A percentile compares a stretch with the other conserved stretches of the same genome.
These are phyloP conservation scores for Callyntrura guangdongensis DNA, from an alignment of 2,888 invertebrate species.

Conservation along the genomic window DNA sequence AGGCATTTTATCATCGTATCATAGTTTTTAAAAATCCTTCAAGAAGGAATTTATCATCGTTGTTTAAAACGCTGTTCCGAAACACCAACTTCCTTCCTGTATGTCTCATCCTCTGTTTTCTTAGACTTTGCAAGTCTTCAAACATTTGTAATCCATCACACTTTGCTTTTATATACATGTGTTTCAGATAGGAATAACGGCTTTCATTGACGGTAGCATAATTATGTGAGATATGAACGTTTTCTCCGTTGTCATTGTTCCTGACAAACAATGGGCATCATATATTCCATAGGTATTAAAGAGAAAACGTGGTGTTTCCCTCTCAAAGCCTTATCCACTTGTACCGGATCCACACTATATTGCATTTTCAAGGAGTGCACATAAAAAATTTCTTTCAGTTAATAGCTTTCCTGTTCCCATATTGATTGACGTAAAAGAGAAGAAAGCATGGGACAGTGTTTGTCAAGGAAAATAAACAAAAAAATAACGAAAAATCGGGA, in stretches of 20 bases:
- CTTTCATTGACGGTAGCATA: conserved; percentile 33
- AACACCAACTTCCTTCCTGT: conserved; percentile 5
- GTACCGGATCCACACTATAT: background rate
- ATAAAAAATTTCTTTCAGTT: no score
- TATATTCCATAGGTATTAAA: background rate
- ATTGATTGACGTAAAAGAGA: no score
- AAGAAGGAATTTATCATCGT: no score
- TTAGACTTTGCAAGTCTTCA: background rate
- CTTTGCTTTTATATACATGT: background rate
- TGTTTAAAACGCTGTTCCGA: no score
- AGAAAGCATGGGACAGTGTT: no score
- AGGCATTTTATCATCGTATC: no score
- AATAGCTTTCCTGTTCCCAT: no score
- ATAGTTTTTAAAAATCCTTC: no score
- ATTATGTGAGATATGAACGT: conserved; percentile 26
- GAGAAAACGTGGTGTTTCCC: background rate
- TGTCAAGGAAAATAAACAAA: no score
- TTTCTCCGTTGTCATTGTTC: conserved; percentile 35
- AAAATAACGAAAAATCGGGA: no score
- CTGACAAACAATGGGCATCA: conserved; percentile 19
- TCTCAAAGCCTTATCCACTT: background rate
- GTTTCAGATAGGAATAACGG: background rate
- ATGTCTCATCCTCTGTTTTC: background rate
- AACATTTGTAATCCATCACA: background rate
- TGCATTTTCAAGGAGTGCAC: background rate